phyloP scores from a whole-genome alignment of 2,113 vertebrate genomes.

The Oncorhynchus gorbuscha region DNA sequence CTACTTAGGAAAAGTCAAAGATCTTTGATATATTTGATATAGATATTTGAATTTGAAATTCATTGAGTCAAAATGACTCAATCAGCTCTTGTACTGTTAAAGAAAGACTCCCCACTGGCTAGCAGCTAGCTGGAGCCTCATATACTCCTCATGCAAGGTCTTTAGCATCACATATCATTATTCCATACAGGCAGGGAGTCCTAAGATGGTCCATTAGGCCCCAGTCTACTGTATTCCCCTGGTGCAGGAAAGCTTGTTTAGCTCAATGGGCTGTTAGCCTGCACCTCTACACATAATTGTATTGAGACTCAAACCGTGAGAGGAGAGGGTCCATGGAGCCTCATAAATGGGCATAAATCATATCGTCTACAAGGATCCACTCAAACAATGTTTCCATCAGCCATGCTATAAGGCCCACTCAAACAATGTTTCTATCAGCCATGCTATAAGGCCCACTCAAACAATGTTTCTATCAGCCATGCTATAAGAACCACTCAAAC shows the following conservation, averaged over 20 bases:
- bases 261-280: slow-evolving; percentile 38
- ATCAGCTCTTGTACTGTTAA: too few relatives aligned
- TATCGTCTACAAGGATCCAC: slow-evolving; percentile 11
- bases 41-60: too few relatives aligned
- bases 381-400: background rate
- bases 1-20: too few relatives aligned
- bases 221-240: slow-evolving; percentile 2
- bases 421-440: background rate
- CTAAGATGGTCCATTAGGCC: slow-evolving; percentile 20
- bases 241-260: slow-evolving; percentile 49
- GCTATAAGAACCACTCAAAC: too few relatives aligned
- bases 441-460: background rate
- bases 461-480: slow-evolving; percentile 1
- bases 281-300: slow-evolving; percentile 31
- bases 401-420: background rate
- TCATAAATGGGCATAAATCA: slow-evolving; percentile 54
- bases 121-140: slow-evolving; percentile 28
- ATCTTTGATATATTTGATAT: too few relatives aligned
- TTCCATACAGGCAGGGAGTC: slow-evolving; percentile 27
- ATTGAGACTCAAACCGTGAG: slow-evolving; percentile 18
- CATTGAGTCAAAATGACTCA: too few relatives aligned
- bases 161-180: slow-evolving; percentile 31
- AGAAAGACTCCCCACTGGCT: slow-evolving; percentile 2
- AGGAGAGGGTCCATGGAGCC: slow-evolving; percentile 28
- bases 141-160: slow-evolving; percentile 31